Base-by-base conservation (phyloP, 2,888 invertebrate genomes). In the Agrochola circellaris region DNA sequence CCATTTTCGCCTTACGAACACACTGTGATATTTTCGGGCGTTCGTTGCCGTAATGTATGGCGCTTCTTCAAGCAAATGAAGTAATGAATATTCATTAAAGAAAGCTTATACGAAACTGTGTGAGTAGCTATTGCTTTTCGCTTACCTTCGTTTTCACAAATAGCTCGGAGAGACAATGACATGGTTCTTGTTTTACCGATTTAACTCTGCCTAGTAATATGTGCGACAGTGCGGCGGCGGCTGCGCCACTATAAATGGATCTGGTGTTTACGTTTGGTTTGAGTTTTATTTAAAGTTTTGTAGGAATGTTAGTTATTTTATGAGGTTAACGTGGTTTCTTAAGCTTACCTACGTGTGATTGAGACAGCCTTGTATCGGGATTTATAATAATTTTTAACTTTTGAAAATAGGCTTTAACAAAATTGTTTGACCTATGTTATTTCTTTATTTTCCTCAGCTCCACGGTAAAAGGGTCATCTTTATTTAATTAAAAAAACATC, bases 31-130 rank as follows among this genome's bases (percentile, higher is more conserved):
- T 90, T 91, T 91, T 91, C 87, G 75, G 79, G 70, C 88, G 80
- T 93, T 93, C 90, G 89, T 92, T 89, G 88, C 84, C 90, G 89
- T 94, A 93, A 95, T 94, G 92, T 94, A 94, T 94, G 92, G 90
- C 91, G 93, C 94, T 94, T 94, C 94, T 94, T 93, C 91, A 92
- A 93, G 93, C 91, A 94, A 95, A 94, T 93, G 90, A 93, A 93
- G 89, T 93, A 91, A 94, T 95, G 94, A 95, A 95, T 95, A 95
- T 95, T 94, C 93, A 95, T 94, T 90, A 90, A 89, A 89, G 90
- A 92, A 92, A 93, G 93, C 82, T 85, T 91, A 93, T 90, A 92
- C 83, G 87, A 89, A 90, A 92, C 89, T 89, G 89, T 79, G 86
- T 86, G 88, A 89, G 86, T 90, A 81, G 80, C 85, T 85, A 90